phyloP scores from a whole-genome alignment of 37 sponge, comb jelly and placozoan genomes.

The Lycopodina hypogea region DNA sequence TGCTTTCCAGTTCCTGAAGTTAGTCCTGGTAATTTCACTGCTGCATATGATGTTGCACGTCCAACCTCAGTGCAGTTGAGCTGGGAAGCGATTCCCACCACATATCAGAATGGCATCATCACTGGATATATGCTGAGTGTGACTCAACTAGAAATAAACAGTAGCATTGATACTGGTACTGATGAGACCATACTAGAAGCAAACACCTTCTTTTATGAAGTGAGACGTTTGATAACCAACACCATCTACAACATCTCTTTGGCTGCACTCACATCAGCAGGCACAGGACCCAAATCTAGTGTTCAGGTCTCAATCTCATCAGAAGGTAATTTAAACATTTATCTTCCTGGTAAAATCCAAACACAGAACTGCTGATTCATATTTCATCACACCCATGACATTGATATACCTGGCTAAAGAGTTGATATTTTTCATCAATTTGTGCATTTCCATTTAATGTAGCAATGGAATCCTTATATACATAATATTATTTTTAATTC shows the following conservation, averaged over 20 bases:
- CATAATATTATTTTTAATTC: background rate
- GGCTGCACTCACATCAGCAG: background rate
- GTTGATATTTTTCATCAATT: too few relatives aligned
- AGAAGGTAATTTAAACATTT: conserved; percentile 9
- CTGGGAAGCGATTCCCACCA: background rate
- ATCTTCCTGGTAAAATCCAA: background rate
- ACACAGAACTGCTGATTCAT: background rate
- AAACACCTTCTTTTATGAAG: background rate
- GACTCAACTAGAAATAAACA: too few relatives aligned
- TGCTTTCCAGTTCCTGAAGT: background rate
- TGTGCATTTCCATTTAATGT: too few relatives aligned
- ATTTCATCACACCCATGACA: background rate
- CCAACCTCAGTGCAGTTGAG: background rate
- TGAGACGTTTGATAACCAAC: background rate
- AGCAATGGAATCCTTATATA: too few relatives aligned
- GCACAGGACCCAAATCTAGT: background rate
- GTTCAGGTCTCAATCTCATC: background rate
- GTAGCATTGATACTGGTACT: too few relatives aligned
- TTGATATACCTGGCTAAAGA: too few relatives aligned
- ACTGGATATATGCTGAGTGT: conserved; percentile 13
- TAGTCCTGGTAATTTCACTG: background rate
- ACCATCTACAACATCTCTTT: conserved; percentile 6
- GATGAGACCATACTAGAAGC: background rate
- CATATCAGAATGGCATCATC: conserved; percentile 28
- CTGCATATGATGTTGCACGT: background rate